Evolutionary conservation across 2,113 vertebrate species (phyloP).

Genomic region (Falcunculus frontatus): DNA sequence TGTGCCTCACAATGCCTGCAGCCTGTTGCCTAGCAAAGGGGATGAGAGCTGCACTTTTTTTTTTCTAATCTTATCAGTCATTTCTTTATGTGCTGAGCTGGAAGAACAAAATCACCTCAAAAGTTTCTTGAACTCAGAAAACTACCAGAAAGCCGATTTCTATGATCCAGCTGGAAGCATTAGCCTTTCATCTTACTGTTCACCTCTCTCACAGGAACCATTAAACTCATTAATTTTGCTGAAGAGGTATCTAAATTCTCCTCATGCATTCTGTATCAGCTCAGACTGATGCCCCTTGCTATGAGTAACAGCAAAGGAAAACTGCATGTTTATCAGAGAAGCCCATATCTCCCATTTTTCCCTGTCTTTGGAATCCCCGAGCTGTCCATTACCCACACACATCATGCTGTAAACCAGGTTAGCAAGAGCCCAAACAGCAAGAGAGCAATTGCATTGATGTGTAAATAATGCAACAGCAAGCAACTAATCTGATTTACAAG

Average conservation of each 20-base stretch:
- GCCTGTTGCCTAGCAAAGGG: neutral
- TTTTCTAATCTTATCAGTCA: neutral
- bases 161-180: neutral
- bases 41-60: neutral
- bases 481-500: neutral
- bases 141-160: neutral
- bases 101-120: neutral
- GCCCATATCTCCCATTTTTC: neutral
- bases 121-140: neutral
- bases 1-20: neutral
- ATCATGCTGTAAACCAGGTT: neutral
- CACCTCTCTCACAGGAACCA: neutral
- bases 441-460: neutral
- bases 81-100: neutral
- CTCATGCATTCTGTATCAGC: neutral
- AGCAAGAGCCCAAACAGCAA: neutral
- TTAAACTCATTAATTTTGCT: neutral
- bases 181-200: neutral
- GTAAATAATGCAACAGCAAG: slow-evolving; percentile 28
- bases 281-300: neutral
- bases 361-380: neutral
- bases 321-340: neutral
- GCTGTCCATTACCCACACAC: neutral
- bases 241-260: neutral
- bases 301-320: neutral